Evolutionary conservation across 2,797 vertebrate species (phyloP).

Genomic region (Gymnopithys bicolor): DNA sequence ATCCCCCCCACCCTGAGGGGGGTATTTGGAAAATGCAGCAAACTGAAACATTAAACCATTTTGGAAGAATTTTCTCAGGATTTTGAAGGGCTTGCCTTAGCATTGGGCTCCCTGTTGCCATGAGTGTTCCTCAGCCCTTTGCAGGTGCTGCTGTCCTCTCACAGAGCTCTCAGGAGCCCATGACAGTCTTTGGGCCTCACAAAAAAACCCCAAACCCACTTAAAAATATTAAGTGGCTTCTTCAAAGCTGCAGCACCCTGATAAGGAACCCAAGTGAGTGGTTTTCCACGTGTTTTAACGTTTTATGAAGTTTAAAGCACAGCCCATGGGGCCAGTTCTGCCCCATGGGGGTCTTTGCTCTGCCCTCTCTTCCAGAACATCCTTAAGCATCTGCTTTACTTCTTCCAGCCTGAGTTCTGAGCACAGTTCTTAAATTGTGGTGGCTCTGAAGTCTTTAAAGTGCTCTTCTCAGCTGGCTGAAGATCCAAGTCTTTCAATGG

Average conservation of each 20-base stretch:
- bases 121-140: conserved; percentile 32
- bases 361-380: not conserved
- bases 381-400: not conserved
- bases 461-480: not conserved
- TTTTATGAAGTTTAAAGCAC: not conserved
- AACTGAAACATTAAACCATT: not conserved
- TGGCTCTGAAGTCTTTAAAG: not conserved
- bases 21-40: conserved; percentile 41
- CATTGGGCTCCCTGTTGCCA: conserved; percentile 22
- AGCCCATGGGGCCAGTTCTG: not conserved
- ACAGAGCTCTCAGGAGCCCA: conserved; percentile 9
- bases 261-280: not conserved
- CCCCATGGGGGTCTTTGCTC: not conserved
- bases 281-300: conserved; percentile 22
- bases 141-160: conserved; percentile 12
- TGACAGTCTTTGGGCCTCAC: not conserved
- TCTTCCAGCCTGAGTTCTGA: not conserved
- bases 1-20: not conserved
- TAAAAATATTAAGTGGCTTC: conserved; percentile 23
- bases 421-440: not conserved
- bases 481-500: not conserved
- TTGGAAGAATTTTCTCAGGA: conserved; percentile 32
- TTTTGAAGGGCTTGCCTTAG: conserved; percentile 51
- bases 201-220: not conserved
- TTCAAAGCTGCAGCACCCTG: conserved; percentile 20